Evolutionary conservation across 2,797 vertebrate genomes (phyloP), one percentile per base, ranked within the genome.

Genomic region (Cossypha dichroa): DNA sequence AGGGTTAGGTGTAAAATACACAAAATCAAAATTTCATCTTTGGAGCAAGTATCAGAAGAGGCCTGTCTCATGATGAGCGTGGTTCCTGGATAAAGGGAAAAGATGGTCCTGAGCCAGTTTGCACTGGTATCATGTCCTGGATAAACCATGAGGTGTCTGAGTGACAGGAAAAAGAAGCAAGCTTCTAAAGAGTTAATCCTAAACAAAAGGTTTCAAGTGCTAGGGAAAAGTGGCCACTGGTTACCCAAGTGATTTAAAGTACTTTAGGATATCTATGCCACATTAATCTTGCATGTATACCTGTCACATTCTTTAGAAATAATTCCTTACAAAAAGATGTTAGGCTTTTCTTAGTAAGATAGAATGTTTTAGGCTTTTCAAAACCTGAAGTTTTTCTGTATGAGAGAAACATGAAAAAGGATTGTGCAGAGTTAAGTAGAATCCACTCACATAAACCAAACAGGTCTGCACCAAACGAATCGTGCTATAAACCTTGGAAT

Each of bases 351-450:
- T 92, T 88, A 56, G 38, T 60, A 68, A 55, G 83, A 94, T 34
- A 92, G 95, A 92, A 96, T 34, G 41, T 68, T 70, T 94, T 76
- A 94, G 97, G 72, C 84, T 96, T 97, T 94, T 96, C 17, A 1
- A 91, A 93, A 75, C 8, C 4, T 34, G 11, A 63, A 73, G 54
- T 49, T 94, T 91, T 93, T 85, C 91, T 83, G 13, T n/a, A 22
- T 58, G 51, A 94, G 40, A 73, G 81, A 95, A 91, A 96, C n/a
- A 92, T n/a, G 70, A 93, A 96, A 96, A 92, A 92, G 76, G 83
- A 97, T 97, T 8, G 15, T 8, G 25, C 94, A 96, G 94, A 96
- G 92, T 96, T 97, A 96, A 97, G 95, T 78, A 90, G 88, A 82
- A 96, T 94, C 80, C 52, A 94, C 43, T 48, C 79, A 82, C n/a